Base-by-base conservation (phyloP, 2,888 invertebrate genomes). In the Drosophila affinis region DNA sequence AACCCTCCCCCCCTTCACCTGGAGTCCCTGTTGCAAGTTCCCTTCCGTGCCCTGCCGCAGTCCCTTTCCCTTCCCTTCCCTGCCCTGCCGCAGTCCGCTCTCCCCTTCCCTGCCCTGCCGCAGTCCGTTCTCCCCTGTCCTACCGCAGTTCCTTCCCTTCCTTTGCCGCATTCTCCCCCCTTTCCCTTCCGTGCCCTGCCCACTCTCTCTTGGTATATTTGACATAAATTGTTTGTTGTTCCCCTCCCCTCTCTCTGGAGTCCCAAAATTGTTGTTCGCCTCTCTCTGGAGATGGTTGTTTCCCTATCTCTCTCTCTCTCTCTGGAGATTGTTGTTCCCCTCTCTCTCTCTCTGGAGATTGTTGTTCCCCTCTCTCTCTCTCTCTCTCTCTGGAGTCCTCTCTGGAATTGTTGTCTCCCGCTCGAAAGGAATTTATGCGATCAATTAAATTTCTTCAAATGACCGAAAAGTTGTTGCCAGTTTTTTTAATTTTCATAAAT, bases 401-500 rank as follows among this genome's bases (percentile, higher is more conserved):
- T 10, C 60, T 58, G 67, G 62, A 27, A 29, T 9, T 46, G 27
- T 56, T 44, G 46, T 61, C 45, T 49, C 56, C 56, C 71, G 14
- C n/a, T 7, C 62, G 55, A 79, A 62, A 74, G 55, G 72, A 88
- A 90, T 89, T 89, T 89, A 89, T 89, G 90, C 65, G 81, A 79
- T 87, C 89, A 89, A 90, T 89, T 89, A 89, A 89, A 84, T 79
- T 87, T 85, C 39, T 78, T 87, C 59, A 74, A 89, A 83, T 88
- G 88, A 79, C 78, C 88, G 76, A 74, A 81, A 81, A 86, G 83
- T 88, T 81, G 78, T 79, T 89, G 64, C 79, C 49, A 70, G 65
- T 86, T 90, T 39, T 39, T 91, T 91, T 91, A 91, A 91, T 90
- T 91, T 90, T 90, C 90, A 90, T 90, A 91, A 90, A 90, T 90